Base-by-base conservation (phyloP, 2,113 vertebrate genomes). In the Cnemophilus loriae region DNA sequence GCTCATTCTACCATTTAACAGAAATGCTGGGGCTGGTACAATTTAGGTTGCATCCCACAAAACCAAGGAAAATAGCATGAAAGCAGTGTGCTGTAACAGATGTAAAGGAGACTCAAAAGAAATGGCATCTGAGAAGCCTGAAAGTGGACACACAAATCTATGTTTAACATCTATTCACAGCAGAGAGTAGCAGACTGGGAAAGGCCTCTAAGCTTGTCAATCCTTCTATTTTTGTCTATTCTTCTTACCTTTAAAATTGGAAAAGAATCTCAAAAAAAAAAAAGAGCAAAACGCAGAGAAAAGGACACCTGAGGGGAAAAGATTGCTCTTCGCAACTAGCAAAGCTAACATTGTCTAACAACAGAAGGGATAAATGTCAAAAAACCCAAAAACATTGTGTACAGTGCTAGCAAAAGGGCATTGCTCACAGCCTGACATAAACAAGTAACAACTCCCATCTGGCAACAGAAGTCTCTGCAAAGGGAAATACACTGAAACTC, bases 371-470 rank as follows among this genome's bases (percentile, higher is more conserved):
- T 77, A 90, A 93, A 95, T 96, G 79, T 88, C 80, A 93, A 82
- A 89, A 90, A 87, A 2, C 0, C 39, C 33, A 18, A 78, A 87
- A 78, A 52, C 27, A 49, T 30, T 82, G 68, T 83, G 61, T 70
- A 82, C 49, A 88, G 19, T 64, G 89, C 47, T 93, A 89, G 91
- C 35, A 71, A 97, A 94, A 97, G 77, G 90, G 64, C 86, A 90
- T 96, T 94, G 87, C 83, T 95, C 92, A 94, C 39, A 92, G 70
- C 15, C 74, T 95, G 77, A 91, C 65, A 91, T 87, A 96, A 97
- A 97, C 91, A 96, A 95, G 79, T 87, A 96, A 90, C 90, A 96
- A 92, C 53, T 94, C 94, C 95, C 91, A 96, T 85, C 91, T 97
- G 93, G 87, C 88, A 97, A 65, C 47, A 90, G 53, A 93, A 84